Conservation (phyloP, 1,140 invertebrate species). For the Adoxophyes honmai region DNA sequence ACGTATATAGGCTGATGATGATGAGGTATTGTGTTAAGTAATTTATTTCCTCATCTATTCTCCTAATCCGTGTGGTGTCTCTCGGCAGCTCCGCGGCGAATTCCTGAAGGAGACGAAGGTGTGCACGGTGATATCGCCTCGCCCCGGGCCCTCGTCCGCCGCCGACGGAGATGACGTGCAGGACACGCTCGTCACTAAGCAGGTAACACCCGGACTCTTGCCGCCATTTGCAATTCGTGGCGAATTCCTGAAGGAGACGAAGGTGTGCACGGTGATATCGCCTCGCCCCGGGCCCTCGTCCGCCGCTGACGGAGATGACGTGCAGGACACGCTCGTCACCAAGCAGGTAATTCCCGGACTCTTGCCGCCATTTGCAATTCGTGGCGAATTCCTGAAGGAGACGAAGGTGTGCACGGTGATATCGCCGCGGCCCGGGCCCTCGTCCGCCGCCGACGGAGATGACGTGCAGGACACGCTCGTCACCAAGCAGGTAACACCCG, state of each 20-base stretch:
- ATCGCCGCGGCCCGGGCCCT: slow-evolving; percentile 50
- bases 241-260: slow-evolving; percentile 80
- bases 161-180: slow-evolving; percentile 63
- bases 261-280: slow-evolving; percentile 77
- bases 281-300: slow-evolving; percentile 48
- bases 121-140: slow-evolving; percentile 75
- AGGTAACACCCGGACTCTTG: too few relatives aligned
- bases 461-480: slow-evolving; percentile 68
- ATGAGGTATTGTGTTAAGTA: too few relatives aligned
- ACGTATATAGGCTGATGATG: too few relatives aligned
- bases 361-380: too few relatives aligned
- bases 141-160: slow-evolving; percentile 46
- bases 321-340: slow-evolving; percentile 61
- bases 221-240: too few relatives aligned
- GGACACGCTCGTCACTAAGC: too few relatives aligned
- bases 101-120: slow-evolving; percentile 79
- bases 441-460: slow-evolving; percentile 55
- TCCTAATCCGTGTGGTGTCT: too few relatives aligned
- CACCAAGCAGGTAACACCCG: slow-evolving; percentile 68
- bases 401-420: slow-evolving; percentile 78
- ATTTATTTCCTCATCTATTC: too few relatives aligned
- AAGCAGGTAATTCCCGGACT: too few relatives aligned
- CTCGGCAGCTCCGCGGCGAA: slow-evolving; percentile 82
- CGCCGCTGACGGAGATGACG: slow-evolving; percentile 61
- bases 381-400: slow-evolving; percentile 81